Percentiles rank a stretch among this genome's conserved stretches.
Conservation (phyloP, 2,113 vertebrate genomes). For the Chaenogobius annularis region DNA sequence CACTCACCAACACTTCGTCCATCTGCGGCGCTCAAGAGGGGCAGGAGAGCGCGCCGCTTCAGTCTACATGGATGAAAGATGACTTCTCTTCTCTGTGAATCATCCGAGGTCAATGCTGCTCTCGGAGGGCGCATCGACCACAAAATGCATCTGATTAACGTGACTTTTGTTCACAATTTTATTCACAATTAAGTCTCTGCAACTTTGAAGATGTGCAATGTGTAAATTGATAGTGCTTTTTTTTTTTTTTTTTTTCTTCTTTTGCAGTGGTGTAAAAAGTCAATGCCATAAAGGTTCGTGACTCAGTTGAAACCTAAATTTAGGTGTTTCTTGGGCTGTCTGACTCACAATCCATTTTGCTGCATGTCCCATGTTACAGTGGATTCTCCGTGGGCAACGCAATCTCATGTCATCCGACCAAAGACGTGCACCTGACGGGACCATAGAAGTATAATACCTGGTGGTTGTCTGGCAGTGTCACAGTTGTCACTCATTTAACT, state of each 20-base stretch:
- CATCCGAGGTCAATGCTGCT: background rate
- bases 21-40: conserved; percentile 15
- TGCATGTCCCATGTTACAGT: too few species aligned
- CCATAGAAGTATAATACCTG: background rate
- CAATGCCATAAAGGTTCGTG: too few species aligned
- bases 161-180: background rate
- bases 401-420: background rate
- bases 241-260: too few species aligned
- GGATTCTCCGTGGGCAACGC: too few species aligned
- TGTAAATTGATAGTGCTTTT: background rate
- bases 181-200: background rate
- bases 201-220: background rate
- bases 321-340: background rate
- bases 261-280: background rate
- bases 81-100: conserved; percentile 21
- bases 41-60: conserved; percentile 15
- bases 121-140: background rate
- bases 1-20: conserved; percentile 27
- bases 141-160: background rate
- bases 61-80: conserved; percentile 5
- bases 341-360: background rate
- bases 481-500: background rate
- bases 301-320: background rate
- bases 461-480: background rate
- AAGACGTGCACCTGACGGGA: background rate